phyloP scores from a whole-genome alignment of 2,888 invertebrate genomes.

The Liopterus haemorrhoidalis region DNA sequence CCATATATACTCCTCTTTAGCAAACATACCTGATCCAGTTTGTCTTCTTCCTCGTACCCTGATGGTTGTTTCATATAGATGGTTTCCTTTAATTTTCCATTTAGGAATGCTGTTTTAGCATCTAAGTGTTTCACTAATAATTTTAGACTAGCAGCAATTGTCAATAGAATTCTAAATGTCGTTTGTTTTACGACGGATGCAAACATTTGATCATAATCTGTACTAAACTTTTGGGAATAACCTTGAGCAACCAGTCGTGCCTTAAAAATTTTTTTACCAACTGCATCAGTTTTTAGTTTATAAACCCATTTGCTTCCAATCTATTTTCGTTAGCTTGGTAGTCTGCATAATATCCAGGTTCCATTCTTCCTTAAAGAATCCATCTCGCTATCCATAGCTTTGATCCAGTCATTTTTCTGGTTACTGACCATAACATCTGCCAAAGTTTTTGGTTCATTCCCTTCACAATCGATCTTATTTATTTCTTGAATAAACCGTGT shows the following conservation, averaged over 20 bases:
- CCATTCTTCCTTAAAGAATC: neutral
- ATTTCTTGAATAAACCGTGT: constrained; percentile 1
- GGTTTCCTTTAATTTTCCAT: constrained; percentile 26
- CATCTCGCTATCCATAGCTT: constrained; percentile 4
- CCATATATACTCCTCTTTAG: no score
- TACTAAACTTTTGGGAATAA: constrained; percentile 29
- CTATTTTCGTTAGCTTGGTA: constrained; percentile 1
- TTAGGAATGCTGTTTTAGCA: constrained; percentile 35
- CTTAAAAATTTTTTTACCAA: constrained; percentile 23
- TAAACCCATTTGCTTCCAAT: constrained; percentile 31
- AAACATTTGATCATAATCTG: constrained; percentile 33
- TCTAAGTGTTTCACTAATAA: constrained; percentile 2
- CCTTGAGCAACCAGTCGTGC: constrained; percentile 32
- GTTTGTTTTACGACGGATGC: constrained; percentile 29
- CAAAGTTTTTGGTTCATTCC: constrained; percentile 3
- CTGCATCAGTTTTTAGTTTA: constrained; percentile 25
- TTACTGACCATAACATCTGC: neutral
- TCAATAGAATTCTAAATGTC: constrained; percentile 28
- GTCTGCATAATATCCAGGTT: neutral
- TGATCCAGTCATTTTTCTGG: constrained; percentile 10
- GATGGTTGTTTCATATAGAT: constrained; percentile 13
- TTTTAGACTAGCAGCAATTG: constrained; percentile 16
- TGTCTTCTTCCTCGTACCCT: constrained; percentile 1
- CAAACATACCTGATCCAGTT: neutral
- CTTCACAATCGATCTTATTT: no score